Evolutionary conservation across 92 coral and sea anemone species (phyloP), one percentile per base, ranked within the genome.

Genomic region (Ricordea florida): DNA sequence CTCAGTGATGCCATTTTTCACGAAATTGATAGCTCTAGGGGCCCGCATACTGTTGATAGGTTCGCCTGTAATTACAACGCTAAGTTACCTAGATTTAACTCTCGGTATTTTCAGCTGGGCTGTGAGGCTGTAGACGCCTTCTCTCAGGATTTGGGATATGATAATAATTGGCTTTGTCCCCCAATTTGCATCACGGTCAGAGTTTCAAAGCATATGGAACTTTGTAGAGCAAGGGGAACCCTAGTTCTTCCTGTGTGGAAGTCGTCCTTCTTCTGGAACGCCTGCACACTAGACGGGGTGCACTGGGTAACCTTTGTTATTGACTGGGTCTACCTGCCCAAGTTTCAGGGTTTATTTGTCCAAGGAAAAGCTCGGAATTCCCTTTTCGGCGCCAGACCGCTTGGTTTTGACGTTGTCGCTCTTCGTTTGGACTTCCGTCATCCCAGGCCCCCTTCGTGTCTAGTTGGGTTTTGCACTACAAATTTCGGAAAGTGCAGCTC

Each of bases 231-330:
- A 1, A 24, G 56, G 58, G 82, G 63, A 46, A 74, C 63, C 8
- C n/a, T 61, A 43, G 42, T 74, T 29, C 42, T 57, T 5, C 70
- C 69, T 1, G 16, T 58, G 3, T 58, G 80, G 80, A 73, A 42
- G 57, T 61, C 80, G 41, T 41, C 80, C 8, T 45, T 47, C 80
- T 41, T 57, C 31, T 57, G 80, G 69, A 57, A 47, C 28, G 57
- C 32, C 27, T 58, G 63, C 22, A 34, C 68, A 22, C 57, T 28
- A 20, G 80, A 73, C 14, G 72, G 81, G 7, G 62, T 33, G 34
- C 81, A 36, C 71, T 74, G 72, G 81, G 51, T n/a, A n/a, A 30
- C 10, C 18, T 42, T 65, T 33, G 55, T 23, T 8, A 6, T 21
- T 20, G 75, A 68, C 20, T 68, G 62, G 46, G 60, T 66, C 58